phyloP scores from a whole-genome alignment of 1,140 invertebrate species.

The Teleogryllus occipitalis region DNA sequence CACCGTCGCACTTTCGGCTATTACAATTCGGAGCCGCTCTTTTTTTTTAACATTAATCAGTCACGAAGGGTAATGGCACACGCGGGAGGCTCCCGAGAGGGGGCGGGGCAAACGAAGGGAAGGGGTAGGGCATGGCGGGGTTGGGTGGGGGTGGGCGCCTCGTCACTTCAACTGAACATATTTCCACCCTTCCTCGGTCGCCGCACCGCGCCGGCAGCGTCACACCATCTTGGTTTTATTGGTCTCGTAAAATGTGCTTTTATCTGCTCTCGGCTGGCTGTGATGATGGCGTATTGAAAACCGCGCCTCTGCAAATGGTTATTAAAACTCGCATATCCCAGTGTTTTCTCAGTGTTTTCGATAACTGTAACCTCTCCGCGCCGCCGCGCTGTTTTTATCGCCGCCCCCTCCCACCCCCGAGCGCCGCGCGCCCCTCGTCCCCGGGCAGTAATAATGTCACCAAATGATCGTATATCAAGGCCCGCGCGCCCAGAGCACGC shows the following conservation, averaged over 20 bases:
- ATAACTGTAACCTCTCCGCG: not conserved
- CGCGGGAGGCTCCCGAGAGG: too few relatives aligned
- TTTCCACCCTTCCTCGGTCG: not conserved
- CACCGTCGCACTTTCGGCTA: not conserved
- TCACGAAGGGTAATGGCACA: too few relatives aligned
- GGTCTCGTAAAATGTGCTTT: not conserved
- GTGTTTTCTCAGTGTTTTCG: conserved; percentile 1
- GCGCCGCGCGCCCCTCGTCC: too few relatives aligned
- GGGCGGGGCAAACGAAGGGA: too few relatives aligned
- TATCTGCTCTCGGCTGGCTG: not conserved
- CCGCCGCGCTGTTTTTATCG: not conserved
- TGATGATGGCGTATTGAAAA: conserved; percentile 4
- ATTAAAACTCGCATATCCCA: conserved; percentile 4
- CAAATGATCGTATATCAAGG: not conserved
- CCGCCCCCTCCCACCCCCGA: too few relatives aligned
- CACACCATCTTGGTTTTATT: conserved; percentile 1
- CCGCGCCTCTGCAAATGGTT: not conserved
- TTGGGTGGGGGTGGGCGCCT: too few relatives aligned
- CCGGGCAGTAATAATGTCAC: not conserved
- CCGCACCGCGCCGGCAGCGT: not conserved
- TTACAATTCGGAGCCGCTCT: not conserved
- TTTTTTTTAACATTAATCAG: not conserved
- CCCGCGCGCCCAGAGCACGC: not conserved
- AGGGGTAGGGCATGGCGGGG: too few relatives aligned
- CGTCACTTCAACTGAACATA: not conserved